phyloP scores from a whole-genome alignment of 2,113 vertebrate genomes.

The Grammomys dolichurus region DNA sequence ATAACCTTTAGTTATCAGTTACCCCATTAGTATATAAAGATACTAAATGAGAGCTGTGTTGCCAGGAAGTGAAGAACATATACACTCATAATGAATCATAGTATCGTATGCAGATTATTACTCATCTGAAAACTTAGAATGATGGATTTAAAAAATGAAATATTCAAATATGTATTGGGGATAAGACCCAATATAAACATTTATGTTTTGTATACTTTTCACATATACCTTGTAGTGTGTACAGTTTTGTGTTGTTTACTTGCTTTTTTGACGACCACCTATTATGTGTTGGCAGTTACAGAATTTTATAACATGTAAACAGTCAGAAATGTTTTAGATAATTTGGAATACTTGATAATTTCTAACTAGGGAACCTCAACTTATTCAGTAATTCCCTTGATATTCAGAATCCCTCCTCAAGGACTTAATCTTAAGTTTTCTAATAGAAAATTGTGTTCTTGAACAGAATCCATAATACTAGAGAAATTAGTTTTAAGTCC shows the following conservation, averaged over 20 bases:
- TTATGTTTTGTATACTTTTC: neutral
- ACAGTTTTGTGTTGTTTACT: neutral
- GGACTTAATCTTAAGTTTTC: neutral
- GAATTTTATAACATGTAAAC: neutral
- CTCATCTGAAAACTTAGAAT: neutral
- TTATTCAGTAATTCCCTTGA: neutral
- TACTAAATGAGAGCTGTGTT: neutral
- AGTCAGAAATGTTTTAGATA: neutral
- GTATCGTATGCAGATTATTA: neutral
- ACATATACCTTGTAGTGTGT: neutral
- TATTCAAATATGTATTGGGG: neutral
- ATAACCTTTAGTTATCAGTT: neutral
- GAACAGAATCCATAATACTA: neutral
- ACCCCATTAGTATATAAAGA: neutral
- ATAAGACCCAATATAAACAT: neutral
- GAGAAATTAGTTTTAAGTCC: neutral
- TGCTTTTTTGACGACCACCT: neutral
- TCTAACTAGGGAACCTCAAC: neutral
- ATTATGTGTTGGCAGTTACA: neutral
- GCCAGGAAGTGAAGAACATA: neutral
- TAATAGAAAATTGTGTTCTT: neutral
- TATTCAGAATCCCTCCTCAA: neutral
- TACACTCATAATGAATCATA: neutral
- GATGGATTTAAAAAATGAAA: neutral
- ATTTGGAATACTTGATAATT: neutral